A percentile compares a stretch with the other conserved stretches of the same genome.
Evolutionary conservation across 2,888 invertebrate genomes (phyloP).

Genomic region (Sipha maydis): DNA sequence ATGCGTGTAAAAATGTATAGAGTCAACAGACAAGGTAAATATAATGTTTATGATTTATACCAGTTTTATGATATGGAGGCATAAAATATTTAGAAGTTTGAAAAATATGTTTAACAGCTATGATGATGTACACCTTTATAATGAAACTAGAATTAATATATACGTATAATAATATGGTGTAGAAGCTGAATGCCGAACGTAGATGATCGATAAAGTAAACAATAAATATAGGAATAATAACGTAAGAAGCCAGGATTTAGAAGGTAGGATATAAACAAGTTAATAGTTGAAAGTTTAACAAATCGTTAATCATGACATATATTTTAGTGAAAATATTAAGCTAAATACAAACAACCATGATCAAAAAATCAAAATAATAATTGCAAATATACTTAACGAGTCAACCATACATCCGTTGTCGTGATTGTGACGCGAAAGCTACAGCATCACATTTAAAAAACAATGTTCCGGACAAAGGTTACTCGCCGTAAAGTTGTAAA

Average conservation of each 20-base stretch:
- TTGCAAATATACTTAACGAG: slow-evolving; percentile 10
- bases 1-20: neutral
- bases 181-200: neutral
- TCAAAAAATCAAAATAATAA: slow-evolving; percentile 15
- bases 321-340: neutral
- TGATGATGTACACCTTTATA: neutral
- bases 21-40: neutral
- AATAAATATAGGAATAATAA: neutral
- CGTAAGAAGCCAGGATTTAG: neutral
- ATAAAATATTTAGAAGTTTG: neutral
- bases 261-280: neutral
- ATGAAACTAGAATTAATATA: neutral
- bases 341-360: neutral
- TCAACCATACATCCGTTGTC: neutral
- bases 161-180: neutral
- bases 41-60: neutral
- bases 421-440: no score
- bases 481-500: no score
- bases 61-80: neutral
- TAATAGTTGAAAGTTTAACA: neutral
- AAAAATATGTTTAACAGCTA: neutral
- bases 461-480: no score
- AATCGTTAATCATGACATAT: neutral
- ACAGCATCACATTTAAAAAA: no score
- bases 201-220: neutral